Percentiles rank a stretch among this genome's conserved stretches.
These are phyloP conservation scores for Anableps anableps DNA, from an alignment of 2,797 vertebrate genomes.

Conservation along the genomic window DNA sequence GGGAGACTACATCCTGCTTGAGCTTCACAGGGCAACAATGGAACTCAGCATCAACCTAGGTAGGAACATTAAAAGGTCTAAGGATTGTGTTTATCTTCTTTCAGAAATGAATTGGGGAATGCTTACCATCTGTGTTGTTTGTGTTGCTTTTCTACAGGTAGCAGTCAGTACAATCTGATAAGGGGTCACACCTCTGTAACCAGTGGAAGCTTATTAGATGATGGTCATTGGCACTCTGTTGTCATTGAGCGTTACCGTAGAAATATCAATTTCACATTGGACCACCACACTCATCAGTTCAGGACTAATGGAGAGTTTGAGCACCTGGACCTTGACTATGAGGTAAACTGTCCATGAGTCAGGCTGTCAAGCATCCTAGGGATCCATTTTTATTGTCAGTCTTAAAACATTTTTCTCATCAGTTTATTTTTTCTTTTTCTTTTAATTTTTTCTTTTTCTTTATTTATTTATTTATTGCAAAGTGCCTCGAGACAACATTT, in stretches of 20 bases:
- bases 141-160: slow-evolving; percentile 76
- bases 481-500: no score
- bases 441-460: no score
- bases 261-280: slow-evolving; percentile 93
- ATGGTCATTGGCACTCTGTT: slow-evolving; percentile 96
- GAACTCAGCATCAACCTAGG: slow-evolving; percentile 92
- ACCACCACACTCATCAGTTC: slow-evolving; percentile 90
- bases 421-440: no score
- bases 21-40: slow-evolving; percentile 88
- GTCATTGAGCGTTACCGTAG: slow-evolving; percentile 90
- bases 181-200: slow-evolving; percentile 91
- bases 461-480: no score
- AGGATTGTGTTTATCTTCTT: neutral
- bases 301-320: slow-evolving; percentile 97
- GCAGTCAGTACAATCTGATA: slow-evolving; percentile 94
- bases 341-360: slow-evolving; percentile 77
- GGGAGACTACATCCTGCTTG: slow-evolving; percentile 94
- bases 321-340: slow-evolving; percentile 94
- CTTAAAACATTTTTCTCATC: neutral
- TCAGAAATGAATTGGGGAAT: neutral
- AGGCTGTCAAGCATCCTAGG: neutral
- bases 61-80: slow-evolving; percentile 81
- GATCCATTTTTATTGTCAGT: neutral
- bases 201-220: slow-evolving; percentile 93
- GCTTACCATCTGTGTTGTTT: neutral